A percentile compares a stretch with the other conserved stretches of the same genome.
phyloP scores from a whole-genome alignment of 30 jellyfish, hydroid and myxozoan genomes.

The Hydractinia symbiolongicarpus region DNA sequence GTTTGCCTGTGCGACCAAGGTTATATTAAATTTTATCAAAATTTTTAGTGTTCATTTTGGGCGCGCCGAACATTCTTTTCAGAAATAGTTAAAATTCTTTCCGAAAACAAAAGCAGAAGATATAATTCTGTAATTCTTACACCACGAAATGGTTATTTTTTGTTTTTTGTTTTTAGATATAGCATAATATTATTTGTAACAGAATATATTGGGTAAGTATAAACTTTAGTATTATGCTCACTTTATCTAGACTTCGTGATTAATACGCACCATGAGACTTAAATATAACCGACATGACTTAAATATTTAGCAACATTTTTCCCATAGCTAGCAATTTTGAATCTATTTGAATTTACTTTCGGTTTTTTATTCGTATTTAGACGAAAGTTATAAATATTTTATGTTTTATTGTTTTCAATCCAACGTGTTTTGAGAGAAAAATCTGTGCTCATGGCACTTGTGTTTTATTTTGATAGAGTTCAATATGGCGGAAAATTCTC shows the following conservation, averaged over 20 bases:
- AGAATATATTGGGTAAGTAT: no score
- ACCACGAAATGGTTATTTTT: slow-evolving; percentile 3
- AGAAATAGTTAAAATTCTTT: slow-evolving; percentile 29
- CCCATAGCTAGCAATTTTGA: slow-evolving; percentile 51
- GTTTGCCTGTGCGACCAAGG: slow-evolving; percentile 19
- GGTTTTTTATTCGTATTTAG: slow-evolving; percentile 4
- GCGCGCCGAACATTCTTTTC: slow-evolving; percentile 97
- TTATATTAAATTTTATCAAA: neutral
- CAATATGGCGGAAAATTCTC: slow-evolving; percentile 75
- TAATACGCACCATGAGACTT: slow-evolving; percentile 37
- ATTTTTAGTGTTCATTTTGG: slow-evolving; percentile 48
- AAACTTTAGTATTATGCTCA: no score
- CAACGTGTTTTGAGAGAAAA: slow-evolving; percentile 4
- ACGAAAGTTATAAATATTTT: neutral
- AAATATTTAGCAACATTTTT: slow-evolving; percentile 72
- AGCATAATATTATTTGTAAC: neutral
- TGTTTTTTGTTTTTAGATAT: neutral
- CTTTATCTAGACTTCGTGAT: slow-evolving; percentile 1
- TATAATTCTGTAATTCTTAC: neutral
- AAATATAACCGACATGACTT: slow-evolving; percentile 48
- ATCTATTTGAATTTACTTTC: slow-evolving; percentile 42
- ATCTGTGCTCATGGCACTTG: slow-evolving; percentile 13
- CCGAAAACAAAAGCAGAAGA: slow-evolving; percentile 3
- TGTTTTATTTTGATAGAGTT: slow-evolving; percentile 17
- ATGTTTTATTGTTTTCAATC: slow-evolving; percentile 9